phyloP scores from a whole-genome alignment of 2,113 vertebrate genomes.

The Amphilophus citrinellus region DNA sequence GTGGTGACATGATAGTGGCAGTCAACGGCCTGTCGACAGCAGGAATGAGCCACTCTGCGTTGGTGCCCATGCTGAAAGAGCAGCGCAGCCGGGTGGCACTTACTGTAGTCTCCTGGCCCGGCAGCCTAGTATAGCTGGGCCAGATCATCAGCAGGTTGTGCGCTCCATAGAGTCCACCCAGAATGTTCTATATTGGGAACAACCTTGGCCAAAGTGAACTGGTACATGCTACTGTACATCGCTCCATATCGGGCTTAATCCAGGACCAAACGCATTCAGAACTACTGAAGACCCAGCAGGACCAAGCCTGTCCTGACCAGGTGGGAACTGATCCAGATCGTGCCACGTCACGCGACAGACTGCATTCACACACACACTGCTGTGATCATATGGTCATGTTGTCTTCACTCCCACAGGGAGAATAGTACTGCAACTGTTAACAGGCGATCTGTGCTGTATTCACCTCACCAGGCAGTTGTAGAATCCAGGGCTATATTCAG shows the following conservation, averaged over 20 bases:
- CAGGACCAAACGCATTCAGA: constrained; percentile 78
- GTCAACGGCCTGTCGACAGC: constrained; percentile 94
- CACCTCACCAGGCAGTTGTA: constrained; percentile 68
- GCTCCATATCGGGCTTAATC: constrained; percentile 71
- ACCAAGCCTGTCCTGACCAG: constrained; percentile 56
- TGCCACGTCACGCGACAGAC: constrained; percentile 70
- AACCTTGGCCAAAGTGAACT: constrained; percentile 71
- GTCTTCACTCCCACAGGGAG: constrained; percentile 61
- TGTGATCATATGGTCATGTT: constrained; percentile 77
- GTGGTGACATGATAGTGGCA: constrained; percentile 98
- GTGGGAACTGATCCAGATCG: constrained; percentile 67
- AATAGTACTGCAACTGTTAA: constrained; percentile 64
- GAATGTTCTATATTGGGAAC: constrained; percentile 69
- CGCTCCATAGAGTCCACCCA: constrained; percentile 43
- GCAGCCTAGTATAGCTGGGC: constrained; percentile 86
- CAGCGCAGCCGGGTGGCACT: constrained; percentile 96
- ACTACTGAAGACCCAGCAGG: constrained; percentile 66
- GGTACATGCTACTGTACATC: constrained; percentile 63
- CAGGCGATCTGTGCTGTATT: constrained; percentile 64
- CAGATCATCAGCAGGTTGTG: constrained; percentile 23
- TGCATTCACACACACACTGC: constrained; percentile 66
- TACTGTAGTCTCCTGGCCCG: constrained; percentile 97
- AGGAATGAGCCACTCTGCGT: constrained; percentile 97
- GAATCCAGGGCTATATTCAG: constrained; percentile 68
- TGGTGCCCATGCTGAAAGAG: constrained; percentile 98